These are phyloP conservation scores for Ernsta delagoae DNA, from an alignment of 2,888 invertebrate genomes.

Conservation along the genomic window DNA sequence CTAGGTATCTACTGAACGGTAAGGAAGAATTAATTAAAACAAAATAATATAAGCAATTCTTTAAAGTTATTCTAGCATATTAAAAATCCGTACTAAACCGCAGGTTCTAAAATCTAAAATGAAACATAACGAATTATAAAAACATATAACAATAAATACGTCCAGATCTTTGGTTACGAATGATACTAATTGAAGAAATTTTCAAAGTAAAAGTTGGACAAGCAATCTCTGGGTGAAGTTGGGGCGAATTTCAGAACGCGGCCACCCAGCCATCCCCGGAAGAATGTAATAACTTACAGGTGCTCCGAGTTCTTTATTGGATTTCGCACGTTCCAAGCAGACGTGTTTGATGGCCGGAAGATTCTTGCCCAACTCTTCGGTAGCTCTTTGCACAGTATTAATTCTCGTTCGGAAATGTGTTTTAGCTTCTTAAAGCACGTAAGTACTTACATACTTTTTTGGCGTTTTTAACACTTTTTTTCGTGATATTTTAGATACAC, in stretches of 20 bases:
- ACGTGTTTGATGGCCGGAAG: constrained; percentile 81
- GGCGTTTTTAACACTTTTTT: neutral
- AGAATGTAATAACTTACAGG: constrained; percentile 84
- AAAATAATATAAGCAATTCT: too few species aligned
- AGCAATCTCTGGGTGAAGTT: constrained; percentile 79
- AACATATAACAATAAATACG: too few species aligned
- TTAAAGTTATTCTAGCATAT: too few species aligned
- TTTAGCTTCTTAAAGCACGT: constrained; percentile 45
- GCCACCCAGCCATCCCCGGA: constrained; percentile 69
- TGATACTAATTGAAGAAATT: constrained; percentile 78
- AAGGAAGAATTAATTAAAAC: too few species aligned
- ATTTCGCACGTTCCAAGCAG: constrained; percentile 80
- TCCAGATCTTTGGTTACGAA: constrained; percentile 47
- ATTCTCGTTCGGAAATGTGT: constrained; percentile 64
- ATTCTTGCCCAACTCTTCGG: constrained; percentile 80
- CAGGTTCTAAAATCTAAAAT: too few species aligned
- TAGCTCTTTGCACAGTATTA: constrained; percentile 59
- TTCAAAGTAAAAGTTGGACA: constrained; percentile 79
- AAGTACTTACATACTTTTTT: too few species aligned
- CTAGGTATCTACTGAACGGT: too few species aligned
- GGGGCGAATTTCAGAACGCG: constrained; percentile 67
- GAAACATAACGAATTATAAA: too few species aligned
- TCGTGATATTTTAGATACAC: neutral
- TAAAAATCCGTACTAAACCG: too few species aligned
- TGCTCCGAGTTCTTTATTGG: constrained; percentile 82